Percentiles rank a stretch among this genome's conserved stretches.
These are phyloP conservation scores for Tetragnatha montana DNA, from an alignment of 2,888 invertebrate genomes.

Conservation along the genomic window DNA sequence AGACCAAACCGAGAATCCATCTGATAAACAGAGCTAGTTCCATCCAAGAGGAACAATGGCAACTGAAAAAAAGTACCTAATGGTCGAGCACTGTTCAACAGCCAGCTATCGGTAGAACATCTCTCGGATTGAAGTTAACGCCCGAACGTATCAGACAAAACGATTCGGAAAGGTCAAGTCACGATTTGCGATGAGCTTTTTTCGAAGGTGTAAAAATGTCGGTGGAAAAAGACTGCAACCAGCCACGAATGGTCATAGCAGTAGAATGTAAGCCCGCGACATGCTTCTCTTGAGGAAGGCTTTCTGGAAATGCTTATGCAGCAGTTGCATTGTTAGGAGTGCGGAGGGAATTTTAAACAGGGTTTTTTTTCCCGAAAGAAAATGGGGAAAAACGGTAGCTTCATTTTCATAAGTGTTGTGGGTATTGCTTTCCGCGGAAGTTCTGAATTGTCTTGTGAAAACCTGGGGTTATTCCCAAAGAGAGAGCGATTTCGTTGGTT, in stretches of 20 bases:
- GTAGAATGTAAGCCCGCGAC: background rate
- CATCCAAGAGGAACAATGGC: background rate
- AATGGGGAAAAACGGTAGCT: background rate
- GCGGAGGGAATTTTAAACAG: background rate
- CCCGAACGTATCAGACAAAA: conserved; percentile 30
- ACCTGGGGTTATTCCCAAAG: background rate
- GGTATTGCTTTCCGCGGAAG: background rate
- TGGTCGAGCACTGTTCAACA: background rate
- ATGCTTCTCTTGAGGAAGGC: background rate
- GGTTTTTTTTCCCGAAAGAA: background rate
- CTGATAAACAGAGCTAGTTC: background rate
- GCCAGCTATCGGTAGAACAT: conserved; percentile 4
- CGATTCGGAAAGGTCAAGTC: conserved; percentile 28
- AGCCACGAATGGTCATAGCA: background rate
- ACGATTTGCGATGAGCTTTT: conserved; percentile 33
- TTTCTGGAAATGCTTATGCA: background rate
- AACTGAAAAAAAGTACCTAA: background rate
- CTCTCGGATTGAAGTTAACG: conserved; percentile 34
- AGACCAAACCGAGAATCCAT: background rate
- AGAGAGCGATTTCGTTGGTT: background rate
- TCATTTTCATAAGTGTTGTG: background rate
- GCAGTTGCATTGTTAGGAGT: background rate
- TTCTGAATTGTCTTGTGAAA: background rate
- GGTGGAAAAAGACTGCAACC: background rate
- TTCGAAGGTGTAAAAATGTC: conserved; percentile 21